phyloP scores from a whole-genome alignment of 2,888 invertebrate species.

The Fragum fragum region DNA sequence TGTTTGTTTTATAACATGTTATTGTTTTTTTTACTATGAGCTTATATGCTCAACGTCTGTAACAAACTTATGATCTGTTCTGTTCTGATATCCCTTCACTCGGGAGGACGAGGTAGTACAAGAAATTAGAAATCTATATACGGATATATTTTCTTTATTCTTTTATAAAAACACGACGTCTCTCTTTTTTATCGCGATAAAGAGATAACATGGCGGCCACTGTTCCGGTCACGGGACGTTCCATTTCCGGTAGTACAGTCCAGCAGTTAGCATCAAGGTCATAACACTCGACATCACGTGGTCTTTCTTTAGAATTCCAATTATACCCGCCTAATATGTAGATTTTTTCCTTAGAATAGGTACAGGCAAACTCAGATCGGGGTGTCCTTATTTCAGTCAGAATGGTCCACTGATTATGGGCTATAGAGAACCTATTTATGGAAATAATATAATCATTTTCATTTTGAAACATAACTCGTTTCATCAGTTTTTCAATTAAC shows the following conservation, averaged over 20 bases:
- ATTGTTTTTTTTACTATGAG: too few relatives aligned
- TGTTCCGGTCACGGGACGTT: constrained; percentile 68
- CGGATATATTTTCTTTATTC: background rate
- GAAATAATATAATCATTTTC: too few relatives aligned
- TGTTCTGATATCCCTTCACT: too few relatives aligned
- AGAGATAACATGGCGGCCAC: constrained; percentile 46
- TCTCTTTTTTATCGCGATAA: background rate
- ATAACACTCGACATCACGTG: constrained; percentile 69
- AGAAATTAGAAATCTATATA: too few relatives aligned
- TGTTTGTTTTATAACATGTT: too few relatives aligned
- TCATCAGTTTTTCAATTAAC: too few relatives aligned
- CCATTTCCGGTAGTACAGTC: constrained; percentile 53
- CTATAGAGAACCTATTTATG: constrained; percentile 53
- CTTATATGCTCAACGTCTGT: too few relatives aligned
- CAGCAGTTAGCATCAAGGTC: constrained; percentile 70
- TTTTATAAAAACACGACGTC: background rate
- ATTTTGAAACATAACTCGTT: too few relatives aligned
- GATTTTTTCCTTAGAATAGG: constrained; percentile 65
- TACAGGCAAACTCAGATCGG: constrained; percentile 75
- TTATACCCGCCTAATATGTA: constrained; percentile 78
- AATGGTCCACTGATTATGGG: constrained; percentile 72
- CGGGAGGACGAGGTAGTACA: too few relatives aligned
- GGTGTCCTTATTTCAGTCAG: constrained; percentile 71
- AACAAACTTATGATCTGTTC: too few relatives aligned
- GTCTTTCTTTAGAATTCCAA: constrained; percentile 71